Conservation (phyloP, 2,888 invertebrate species). For the Eristalinus sepulchralis region DNA sequence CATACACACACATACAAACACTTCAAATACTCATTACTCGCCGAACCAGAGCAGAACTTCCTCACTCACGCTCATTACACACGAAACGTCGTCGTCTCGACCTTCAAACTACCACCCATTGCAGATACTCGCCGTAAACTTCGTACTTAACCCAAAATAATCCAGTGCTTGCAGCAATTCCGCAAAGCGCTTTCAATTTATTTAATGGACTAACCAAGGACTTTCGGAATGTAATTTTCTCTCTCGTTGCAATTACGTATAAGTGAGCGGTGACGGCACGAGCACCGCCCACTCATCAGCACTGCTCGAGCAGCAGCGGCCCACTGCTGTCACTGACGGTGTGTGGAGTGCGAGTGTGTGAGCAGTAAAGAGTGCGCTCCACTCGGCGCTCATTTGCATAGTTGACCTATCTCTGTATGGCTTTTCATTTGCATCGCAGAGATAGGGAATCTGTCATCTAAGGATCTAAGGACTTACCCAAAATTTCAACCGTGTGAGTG, state of each 20-base stretch:
- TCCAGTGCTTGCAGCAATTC: slow-evolving; percentile 35
- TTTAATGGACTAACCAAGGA: slow-evolving; percentile 69
- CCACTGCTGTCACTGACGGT: slow-evolving; percentile 5
- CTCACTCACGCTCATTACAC: slow-evolving; percentile 50
- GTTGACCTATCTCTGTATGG: neutral
- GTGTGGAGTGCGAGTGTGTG: neutral
- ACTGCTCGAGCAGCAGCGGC: neutral
- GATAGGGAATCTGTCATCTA: neutral
- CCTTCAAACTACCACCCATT: slow-evolving; percentile 44
- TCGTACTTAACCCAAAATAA: slow-evolving; percentile 63
- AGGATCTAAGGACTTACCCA: slow-evolving; percentile 82
- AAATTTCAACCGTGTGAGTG: slow-evolving; percentile 85
- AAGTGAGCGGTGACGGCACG: neutral
- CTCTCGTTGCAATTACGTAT: slow-evolving; percentile 32
- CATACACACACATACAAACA: neutral
- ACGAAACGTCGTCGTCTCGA: slow-evolving; percentile 15
- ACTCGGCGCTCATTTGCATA: slow-evolving; percentile 34
- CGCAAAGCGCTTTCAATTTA: slow-evolving; percentile 61
- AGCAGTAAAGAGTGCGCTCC: slow-evolving; percentile 24
- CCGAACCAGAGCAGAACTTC: slow-evolving; percentile 58
- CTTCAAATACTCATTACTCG: slow-evolving; percentile 47
- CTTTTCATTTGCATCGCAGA: neutral
- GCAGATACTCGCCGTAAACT: slow-evolving; percentile 31
- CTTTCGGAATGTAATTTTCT: slow-evolving; percentile 46
- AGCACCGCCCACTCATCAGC: neutral